Base-by-base conservation (phyloP, 2,888 invertebrate genomes). In the Tachina grossa region DNA sequence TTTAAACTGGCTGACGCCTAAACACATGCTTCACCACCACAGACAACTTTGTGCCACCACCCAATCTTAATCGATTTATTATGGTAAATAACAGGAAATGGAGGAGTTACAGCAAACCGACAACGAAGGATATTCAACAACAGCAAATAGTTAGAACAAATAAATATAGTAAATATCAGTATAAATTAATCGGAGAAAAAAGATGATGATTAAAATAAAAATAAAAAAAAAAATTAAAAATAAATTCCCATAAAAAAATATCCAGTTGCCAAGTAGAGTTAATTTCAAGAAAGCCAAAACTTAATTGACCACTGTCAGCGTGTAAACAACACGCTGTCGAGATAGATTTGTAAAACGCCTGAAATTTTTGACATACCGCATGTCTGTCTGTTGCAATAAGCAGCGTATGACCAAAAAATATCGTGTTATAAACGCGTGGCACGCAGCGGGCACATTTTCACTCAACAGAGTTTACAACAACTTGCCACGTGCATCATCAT, bases 1-100 rank as follows among this genome's bases (percentile, higher is more conserved):
- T 59, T 68, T 19, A 47, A 22, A 74, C 47, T 45, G 57, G 39
- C 76, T 57, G 41, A 47, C 14, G 59, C 31, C 49, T 51, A 59
- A n/a, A 68, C 47, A 63, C 75, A 63, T 63, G 65, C 53, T 43
- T 39, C 47, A 68, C 59, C 75, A 68, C 77, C 71, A 86, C 80
- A 86, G 74, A 83, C 81, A 86, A 84, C 75, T 85, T 85, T 76
- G 72, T 75, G 83, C 78, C 61, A 74, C 79, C 66, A 57, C 45
- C 51, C 66, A 14, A 59, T 71, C 79, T 80, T 87, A 87, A 87
- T 88, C 87, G 88, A 87, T 88, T 88, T 87, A 86, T 85, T 87
- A 87, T 87, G 87, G 87, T 87, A 85, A 87, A 87, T 71, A 78
- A 85, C 72, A 78, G 81, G 85, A 83, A 85, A 82, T 59, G 74